Conservation (phyloP, 1,140 invertebrate genomes). For the Pseudomyrmex pallidus region DNA sequence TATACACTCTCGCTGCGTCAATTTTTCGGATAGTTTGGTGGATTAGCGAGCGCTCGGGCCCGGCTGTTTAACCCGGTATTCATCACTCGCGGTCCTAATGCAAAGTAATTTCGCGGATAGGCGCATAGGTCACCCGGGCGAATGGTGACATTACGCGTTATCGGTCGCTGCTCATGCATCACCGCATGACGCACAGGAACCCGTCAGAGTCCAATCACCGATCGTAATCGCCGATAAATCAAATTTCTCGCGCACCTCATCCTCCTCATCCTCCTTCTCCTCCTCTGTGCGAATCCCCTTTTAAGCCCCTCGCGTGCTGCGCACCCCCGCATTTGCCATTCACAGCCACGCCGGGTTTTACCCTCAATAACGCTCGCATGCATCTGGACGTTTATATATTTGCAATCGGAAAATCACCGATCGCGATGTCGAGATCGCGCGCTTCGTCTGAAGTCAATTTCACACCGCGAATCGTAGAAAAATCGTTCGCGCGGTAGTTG, state of each 20-base stretch:
- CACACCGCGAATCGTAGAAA: neutral
- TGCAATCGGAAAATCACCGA: slow-evolving; percentile 69
- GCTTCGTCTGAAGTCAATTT: slow-evolving; percentile 26
- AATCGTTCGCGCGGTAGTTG: slow-evolving; percentile 1
- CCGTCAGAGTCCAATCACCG: slow-evolving; percentile 76
- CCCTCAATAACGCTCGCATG: slow-evolving; percentile 38
- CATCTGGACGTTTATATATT: slow-evolving; percentile 71
- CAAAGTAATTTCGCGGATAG: slow-evolving; percentile 68
- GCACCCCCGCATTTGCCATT: slow-evolving; percentile 8
- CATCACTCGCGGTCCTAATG: slow-evolving; percentile 63
- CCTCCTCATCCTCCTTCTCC: neutral
- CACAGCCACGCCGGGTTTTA: slow-evolving; percentile 21
- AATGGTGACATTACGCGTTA: slow-evolving; percentile 76
- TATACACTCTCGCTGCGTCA: neutral
- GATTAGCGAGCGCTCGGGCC: slow-evolving; percentile 5
- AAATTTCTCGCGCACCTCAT: slow-evolving; percentile 66
- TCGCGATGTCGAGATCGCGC: slow-evolving; percentile 32
- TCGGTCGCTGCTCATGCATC: slow-evolving; percentile 74
- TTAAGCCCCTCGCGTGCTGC: neutral
- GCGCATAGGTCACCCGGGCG: slow-evolving; percentile 59
- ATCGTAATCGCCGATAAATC: slow-evolving; percentile 81
- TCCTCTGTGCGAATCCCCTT: slow-evolving; percentile 15
- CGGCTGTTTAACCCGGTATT: slow-evolving; percentile 54
- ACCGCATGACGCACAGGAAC: slow-evolving; percentile 71
- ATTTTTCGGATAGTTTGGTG: slow-evolving; percentile 41